These are phyloP conservation scores for Acrobasis suavella DNA, from an alignment of 2,888 invertebrate genomes.

Conservation along the genomic window DNA sequence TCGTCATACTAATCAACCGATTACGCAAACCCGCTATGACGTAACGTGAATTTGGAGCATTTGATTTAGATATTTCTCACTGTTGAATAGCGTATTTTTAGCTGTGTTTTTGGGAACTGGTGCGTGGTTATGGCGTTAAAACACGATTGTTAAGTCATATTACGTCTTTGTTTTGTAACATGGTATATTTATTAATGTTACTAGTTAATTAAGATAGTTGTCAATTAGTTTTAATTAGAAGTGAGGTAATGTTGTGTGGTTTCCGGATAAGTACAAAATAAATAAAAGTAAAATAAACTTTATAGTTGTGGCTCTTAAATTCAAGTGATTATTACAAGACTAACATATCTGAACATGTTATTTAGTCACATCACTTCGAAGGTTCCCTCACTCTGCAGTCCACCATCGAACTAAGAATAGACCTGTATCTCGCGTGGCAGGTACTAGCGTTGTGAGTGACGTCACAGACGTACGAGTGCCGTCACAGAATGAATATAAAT, in stretches of 20 bases:
- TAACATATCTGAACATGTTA: no score
- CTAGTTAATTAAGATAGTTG: slow-evolving; percentile 7
- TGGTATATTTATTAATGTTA: neutral
- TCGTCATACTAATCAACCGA: slow-evolving; percentile 42
- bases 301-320: no score
- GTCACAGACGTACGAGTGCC: no score
- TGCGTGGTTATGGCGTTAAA: slow-evolving; percentile 5
- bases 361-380: no score
- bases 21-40: slow-evolving; percentile 38
- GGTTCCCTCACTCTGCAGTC: no score
- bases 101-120: neutral
- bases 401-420: no score
- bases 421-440: no score
- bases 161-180: slow-evolving; percentile 7
- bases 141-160: neutral
- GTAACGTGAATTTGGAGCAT: neutral
- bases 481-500: no score
- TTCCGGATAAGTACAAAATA: no score
- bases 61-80: slow-evolving; percentile 1
- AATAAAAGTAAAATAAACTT: no score
- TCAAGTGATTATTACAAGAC: no score
- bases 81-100: neutral
- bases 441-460: no score
- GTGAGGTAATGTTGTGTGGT: neutral
- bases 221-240: slow-evolving; percentile 6